Evolutionary conservation across 2,113 vertebrate genomes (phyloP).

Genomic region (Osmerus eperlanus): DNA sequence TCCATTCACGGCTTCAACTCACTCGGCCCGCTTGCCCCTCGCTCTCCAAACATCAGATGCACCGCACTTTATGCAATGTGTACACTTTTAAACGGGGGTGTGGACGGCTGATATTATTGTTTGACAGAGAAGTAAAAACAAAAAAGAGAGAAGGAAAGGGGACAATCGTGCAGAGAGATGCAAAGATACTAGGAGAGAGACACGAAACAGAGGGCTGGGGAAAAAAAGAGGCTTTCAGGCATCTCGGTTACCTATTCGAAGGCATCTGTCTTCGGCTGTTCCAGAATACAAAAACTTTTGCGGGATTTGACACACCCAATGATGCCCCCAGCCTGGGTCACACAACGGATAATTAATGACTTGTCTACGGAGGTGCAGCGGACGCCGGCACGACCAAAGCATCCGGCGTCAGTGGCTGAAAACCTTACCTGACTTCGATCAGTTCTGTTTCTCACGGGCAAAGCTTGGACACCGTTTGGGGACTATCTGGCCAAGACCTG

Average conservation of each 20-base stretch:
- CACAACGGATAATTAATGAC: constrained; percentile 76
- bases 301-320: constrained; percentile 48
- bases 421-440: constrained; percentile 75
- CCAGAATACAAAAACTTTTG: constrained; percentile 50
- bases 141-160: background rate
- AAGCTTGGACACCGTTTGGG: constrained; percentile 28
- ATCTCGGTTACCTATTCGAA: constrained; percentile 59
- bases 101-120: constrained; percentile 9
- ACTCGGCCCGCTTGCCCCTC: constrained; percentile 44
- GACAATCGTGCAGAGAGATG: background rate
- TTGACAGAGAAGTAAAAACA: background rate
- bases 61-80: constrained; percentile 26
- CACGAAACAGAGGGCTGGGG: background rate
- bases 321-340: constrained; percentile 63
- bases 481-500: constrained; percentile 32
- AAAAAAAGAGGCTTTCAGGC: constrained; percentile 20
- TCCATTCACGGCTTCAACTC: constrained; percentile 74
- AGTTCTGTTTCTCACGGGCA: constrained; percentile 38
- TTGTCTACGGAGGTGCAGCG: constrained; percentile 54
- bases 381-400: constrained; percentile 54
- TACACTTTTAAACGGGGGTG: constrained; percentile 36
- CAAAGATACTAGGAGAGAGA: constrained; percentile 11
- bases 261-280: constrained; percentile 53
- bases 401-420: constrained; percentile 48
- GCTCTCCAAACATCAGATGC: constrained; percentile 31